Conservation (phyloP, 2,888 invertebrate species). For the Andrena fulva region DNA sequence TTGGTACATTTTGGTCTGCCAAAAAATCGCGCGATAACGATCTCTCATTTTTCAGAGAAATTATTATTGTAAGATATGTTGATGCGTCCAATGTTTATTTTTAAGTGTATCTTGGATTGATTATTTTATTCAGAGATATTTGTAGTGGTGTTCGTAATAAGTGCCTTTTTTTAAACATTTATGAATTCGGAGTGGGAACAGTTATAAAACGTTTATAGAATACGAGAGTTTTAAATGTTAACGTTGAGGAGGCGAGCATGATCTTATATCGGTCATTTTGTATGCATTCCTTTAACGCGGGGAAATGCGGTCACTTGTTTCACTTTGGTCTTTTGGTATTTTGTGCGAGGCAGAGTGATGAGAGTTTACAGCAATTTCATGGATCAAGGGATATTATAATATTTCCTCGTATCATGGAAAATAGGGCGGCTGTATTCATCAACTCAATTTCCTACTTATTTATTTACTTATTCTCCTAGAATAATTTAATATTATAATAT, state of each 20-base stretch:
- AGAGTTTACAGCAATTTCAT: conserved; percentile 18
- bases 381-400: conserved; percentile 10
- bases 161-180: neutral
- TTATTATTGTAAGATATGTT: neutral
- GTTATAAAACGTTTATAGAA: neutral
- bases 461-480: no score
- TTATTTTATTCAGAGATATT: conserved; percentile 1
- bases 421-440: neutral
- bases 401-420: neutral
- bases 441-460: neutral
- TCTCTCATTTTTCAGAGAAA: neutral
- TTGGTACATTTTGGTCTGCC: neutral
- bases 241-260: conserved; percentile 6
- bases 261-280: conserved; percentile 63
- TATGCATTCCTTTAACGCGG: conserved; percentile 67
- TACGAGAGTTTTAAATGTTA: neutral
- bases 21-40: no score
- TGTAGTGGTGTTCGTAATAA: neutral
- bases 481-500: no score
- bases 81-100: neutral
- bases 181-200: neutral
- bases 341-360: conserved; percentile 6
- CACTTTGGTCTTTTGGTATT: conserved; percentile 35
- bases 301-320: conserved; percentile 73
- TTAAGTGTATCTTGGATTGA: neutral